Conservation (phyloP, 1,140 invertebrate species). For the Brachionus plicatilis region DNA sequence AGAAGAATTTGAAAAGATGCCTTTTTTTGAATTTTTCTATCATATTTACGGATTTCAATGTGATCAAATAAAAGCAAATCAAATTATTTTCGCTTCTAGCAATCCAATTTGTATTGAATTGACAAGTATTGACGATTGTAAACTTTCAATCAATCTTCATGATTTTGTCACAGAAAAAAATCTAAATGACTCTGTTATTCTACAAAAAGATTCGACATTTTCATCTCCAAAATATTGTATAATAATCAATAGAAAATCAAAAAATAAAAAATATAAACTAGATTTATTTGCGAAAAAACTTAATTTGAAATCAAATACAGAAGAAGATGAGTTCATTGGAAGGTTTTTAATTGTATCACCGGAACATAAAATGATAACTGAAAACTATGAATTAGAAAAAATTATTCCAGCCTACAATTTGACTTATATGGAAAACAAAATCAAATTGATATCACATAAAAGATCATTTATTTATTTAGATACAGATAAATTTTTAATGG, state of each 20-base stretch:
- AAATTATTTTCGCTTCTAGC: background rate
- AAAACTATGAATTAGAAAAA: background rate
- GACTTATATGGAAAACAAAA: background rate
- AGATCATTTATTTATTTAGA: background rate
- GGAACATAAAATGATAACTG: background rate
- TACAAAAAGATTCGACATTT: conserved; percentile 2
- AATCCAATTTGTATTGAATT: background rate
- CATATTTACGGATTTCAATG: background rate
- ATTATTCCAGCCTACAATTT: background rate
- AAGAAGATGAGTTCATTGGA: background rate
- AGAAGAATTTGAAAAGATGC: background rate
- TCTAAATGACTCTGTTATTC: background rate
- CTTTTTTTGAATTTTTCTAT: background rate
- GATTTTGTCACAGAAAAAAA: background rate
- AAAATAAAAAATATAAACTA: background rate
- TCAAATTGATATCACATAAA: background rate
- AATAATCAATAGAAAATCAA: background rate
- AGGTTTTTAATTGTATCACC: background rate
- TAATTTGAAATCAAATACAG: background rate
- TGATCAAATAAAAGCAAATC: background rate
- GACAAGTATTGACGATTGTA: background rate
- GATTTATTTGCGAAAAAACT: background rate
- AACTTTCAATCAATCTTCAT: background rate
- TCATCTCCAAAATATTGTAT: background rate
- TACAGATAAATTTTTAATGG: background rate